Percentiles rank a stretch among this genome's conserved stretches.
These are phyloP conservation scores for Oscheius sp. DNA, from an alignment of 2,888 invertebrate genomes.

Conservation along the genomic window DNA sequence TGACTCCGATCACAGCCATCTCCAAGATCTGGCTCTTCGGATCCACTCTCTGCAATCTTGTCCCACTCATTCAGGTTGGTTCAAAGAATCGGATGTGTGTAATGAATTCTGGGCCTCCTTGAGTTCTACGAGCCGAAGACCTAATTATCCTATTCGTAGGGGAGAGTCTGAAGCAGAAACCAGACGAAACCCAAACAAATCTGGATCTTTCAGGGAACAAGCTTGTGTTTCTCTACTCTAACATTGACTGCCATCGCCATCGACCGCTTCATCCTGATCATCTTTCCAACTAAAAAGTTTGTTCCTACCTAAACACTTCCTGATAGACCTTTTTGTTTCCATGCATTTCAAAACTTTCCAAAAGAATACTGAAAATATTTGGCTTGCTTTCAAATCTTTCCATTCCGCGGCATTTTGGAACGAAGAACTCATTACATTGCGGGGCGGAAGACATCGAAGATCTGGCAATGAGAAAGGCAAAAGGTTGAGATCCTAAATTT, in stretches of 20 bases:
- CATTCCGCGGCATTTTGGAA: background rate
- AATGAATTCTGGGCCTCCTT: background rate
- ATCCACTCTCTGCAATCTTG: slow-evolving; percentile 87
- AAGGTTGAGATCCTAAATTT: background rate
- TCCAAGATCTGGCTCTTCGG: slow-evolving; percentile 93
- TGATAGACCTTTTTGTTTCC: too few relatives aligned
- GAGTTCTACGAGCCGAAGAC: background rate
- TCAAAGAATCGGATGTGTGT: background rate
- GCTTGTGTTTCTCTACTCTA: slow-evolving; percentile 95
- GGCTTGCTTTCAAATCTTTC: background rate
- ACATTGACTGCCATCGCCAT: slow-evolving; percentile 96
- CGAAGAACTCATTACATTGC: slow-evolving; percentile 12
- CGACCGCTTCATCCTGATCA: slow-evolving; percentile 81
- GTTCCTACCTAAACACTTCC: background rate
- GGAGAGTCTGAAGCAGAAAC: background rate
- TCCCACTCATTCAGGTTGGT: slow-evolving; percentile 86
- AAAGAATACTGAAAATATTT: too few relatives aligned
- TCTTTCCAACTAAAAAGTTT: slow-evolving; percentile 68
- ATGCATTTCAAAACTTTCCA: too few relatives aligned
- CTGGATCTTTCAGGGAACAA: slow-evolving; percentile 79
- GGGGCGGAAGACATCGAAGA: slow-evolving; percentile 27
- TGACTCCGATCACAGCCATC: slow-evolving; percentile 94
- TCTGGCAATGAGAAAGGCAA: slow-evolving; percentile 23
- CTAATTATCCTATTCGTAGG: background rate
- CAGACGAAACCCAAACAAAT: background rate